Evolutionary conservation across 2,797 vertebrate species (phyloP).

Genomic region (Enteromius radiatus): DNA sequence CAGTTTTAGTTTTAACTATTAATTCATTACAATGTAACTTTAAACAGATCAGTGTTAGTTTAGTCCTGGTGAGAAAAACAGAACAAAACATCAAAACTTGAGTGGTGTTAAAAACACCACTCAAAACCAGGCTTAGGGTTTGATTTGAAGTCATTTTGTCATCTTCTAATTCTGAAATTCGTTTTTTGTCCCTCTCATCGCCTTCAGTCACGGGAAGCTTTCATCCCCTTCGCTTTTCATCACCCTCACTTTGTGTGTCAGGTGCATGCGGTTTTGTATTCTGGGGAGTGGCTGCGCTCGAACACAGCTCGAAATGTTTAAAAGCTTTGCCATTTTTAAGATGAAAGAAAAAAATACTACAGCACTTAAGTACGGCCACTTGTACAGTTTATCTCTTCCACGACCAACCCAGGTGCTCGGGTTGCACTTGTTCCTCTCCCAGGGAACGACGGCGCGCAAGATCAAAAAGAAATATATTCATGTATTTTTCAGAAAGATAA

Average conservation of each 20-base stretch:
- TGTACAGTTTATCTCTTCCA: conserved; percentile 53
- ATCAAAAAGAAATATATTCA: conserved; percentile 61
- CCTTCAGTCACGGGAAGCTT: conserved; percentile 61
- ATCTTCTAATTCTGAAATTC: conserved; percentile 30
- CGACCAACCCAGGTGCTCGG: conserved; percentile 36
- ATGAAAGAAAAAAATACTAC: conserved; percentile 52
- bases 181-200: conserved; percentile 33
- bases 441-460: conserved; percentile 54
- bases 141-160: conserved; percentile 44
- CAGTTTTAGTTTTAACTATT: conserved; percentile 67
- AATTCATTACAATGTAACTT: conserved; percentile 55
- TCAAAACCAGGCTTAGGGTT: conserved; percentile 22
- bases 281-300: conserved; percentile 26
- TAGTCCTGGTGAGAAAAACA: neutral
- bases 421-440: conserved; percentile 3
- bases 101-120: conserved; percentile 30
- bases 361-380: conserved; percentile 47
- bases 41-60: conserved; percentile 4
- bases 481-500: conserved; percentile 60
- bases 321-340: conserved; percentile 55
- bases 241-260: conserved; percentile 44
- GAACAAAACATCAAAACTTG: neutral
- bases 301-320: conserved; percentile 43
- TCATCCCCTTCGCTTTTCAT: conserved; percentile 34
- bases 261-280: conserved; percentile 35